Percentiles rank a stretch among this genome's conserved stretches.
These are phyloP conservation scores for Minunthozetes semirufus DNA, from an alignment of 2,888 invertebrate species.

Conservation along the genomic window DNA sequence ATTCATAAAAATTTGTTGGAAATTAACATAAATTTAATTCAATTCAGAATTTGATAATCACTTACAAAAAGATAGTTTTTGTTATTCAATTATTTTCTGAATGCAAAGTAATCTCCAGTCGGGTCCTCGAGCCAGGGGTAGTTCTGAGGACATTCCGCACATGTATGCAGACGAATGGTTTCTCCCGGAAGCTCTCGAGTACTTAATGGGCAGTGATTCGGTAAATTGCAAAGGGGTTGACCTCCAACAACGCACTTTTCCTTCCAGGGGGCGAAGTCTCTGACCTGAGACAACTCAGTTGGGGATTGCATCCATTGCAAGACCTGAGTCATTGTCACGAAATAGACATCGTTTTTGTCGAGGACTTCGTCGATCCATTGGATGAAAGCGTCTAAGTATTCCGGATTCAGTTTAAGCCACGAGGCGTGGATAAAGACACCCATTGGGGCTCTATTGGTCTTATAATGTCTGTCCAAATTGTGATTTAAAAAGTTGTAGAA, in stretches of 20 bases:
- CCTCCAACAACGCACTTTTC: constrained; percentile 91
- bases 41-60: neutral
- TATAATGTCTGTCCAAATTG: constrained; percentile 90
- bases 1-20: too few relatives aligned
- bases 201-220: constrained; percentile 80
- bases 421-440: constrained; percentile 80
- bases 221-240: constrained; percentile 82
- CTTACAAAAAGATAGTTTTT: neutral
- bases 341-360: constrained; percentile 80
- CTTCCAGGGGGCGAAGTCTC: constrained; percentile 92
- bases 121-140: constrained; percentile 91
- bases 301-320: constrained; percentile 96
- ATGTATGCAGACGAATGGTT: constrained; percentile 82
- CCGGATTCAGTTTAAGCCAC: constrained; percentile 83
- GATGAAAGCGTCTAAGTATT: constrained; percentile 80
- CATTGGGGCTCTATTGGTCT: constrained; percentile 83
- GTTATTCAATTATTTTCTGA: constrained; percentile 40
- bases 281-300: constrained; percentile 71
- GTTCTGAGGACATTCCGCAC: constrained; percentile 91
- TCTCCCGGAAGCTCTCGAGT: constrained; percentile 81
- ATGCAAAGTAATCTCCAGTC: constrained; percentile 69
- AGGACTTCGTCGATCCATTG: constrained; percentile 91
- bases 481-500: constrained; percentile 74
- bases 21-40: neutral
- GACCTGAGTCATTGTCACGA: constrained; percentile 79